Evolutionary conservation across 2,888 invertebrate genomes (phyloP), one percentile per base, ranked within the genome.

Genomic region (Adela reaumurella): DNA sequence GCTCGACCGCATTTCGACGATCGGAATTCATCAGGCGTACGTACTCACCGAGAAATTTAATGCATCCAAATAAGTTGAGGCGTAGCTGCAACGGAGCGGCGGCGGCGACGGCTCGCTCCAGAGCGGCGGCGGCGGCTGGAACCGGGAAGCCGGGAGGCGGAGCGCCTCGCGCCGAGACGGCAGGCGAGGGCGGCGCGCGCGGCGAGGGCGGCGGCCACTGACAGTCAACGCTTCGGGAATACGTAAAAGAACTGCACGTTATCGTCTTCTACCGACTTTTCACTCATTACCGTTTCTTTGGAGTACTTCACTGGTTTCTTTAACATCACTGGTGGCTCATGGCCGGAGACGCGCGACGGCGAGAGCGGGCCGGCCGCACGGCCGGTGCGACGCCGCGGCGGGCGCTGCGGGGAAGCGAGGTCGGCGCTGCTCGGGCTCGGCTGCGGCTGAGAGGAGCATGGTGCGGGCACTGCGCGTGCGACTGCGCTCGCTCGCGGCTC

Each of bases 191-290:
- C n/a, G n/a, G n/a, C n/a, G 49, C 45, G 20, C 49, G 47, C 47
- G 49, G 43, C 29, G 28, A 14, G 45, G 44, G 47, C 46, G 47
- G 51, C 51, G 49, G 51, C 55, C 50, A 52, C 56, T 56, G 59
- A 60, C 59, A 59, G 59, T 73, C 70, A 74, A 64, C 74, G 74
- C 63, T 74, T 71, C 54, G 74, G 74, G 64, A 72, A 73, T 62
- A 70, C 62, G 62, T 68, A 67, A 58, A 70, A 65, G 35, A 35
- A 35, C 14, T 35, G 35, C 35, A 35, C 35, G 35, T 14, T 35
- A 35, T 35, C 35, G 35, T 35, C 35, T 35, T 35, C 35, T 35
- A 35, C n/a, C 3, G 14, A 35, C 35, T 35, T 35, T 14, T 35
- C 35, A 35, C 35, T 35, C 35, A 35, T 35, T 35, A 35, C 35